Evolutionary conservation across 2,888 invertebrate species (phyloP), one percentile per base, ranked within the genome.

Genomic region (Odontomyia ornata): DNA sequence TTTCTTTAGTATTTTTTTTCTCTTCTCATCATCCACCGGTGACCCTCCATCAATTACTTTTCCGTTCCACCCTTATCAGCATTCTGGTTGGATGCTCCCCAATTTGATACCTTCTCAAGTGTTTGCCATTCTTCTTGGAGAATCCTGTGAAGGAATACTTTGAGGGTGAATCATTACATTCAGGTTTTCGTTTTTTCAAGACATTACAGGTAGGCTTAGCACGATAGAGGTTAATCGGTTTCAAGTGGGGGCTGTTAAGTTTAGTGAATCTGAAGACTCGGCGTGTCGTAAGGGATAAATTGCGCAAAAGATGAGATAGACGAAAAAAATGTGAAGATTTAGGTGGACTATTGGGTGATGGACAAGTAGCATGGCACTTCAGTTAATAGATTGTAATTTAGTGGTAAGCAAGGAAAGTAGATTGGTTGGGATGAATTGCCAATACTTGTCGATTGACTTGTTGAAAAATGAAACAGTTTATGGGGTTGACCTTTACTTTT

Each of bases 91-190:
- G 65, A 79, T 77, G 79, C 75, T 65, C 69, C 60, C 75, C 52
- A 79, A 75, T 77, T 79, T 79, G 65, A 76, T 79, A 79, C 79
- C 79, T 79, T 77, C 77, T 77, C 76, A 77, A 79, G 79, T 79
- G 77, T 77, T 79, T 77, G 77, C 79, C 67, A 36, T 65, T 76
- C 72, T 77, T 57, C 73, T 64, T 65, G 18, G 57, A 47, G 57
- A 75, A 67, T 36, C n/a, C 56, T 67, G 62, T 27, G n/a, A 69
- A 75, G 65, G 47, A 47, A 47, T 47, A 18, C 25, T 46, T n/a
- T 0, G 15, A 36, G 73, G 60, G 36, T 57, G 60, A 73, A 57
- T 57, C 73, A 73, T 73, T 57, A 64, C 43, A 13, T 64, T 75
- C n/a, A 60, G 64, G 18, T 56, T 72, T 72, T 72, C 21, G 65